phyloP scores from a whole-genome alignment of 2,888 invertebrate species.

The Spodoptera picta region DNA sequence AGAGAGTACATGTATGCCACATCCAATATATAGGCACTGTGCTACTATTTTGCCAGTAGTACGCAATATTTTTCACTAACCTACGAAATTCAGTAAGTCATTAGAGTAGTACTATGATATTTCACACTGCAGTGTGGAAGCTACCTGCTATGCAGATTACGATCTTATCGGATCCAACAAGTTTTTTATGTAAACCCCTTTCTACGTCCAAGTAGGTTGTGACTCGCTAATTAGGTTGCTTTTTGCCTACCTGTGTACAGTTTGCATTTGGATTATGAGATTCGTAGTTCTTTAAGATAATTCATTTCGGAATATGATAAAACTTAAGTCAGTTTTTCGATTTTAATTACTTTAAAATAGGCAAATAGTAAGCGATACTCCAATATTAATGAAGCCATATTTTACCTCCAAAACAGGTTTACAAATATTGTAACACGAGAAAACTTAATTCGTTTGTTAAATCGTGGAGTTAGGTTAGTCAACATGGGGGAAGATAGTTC shows the following conservation, averaged over 20 bases:
- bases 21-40: constrained; percentile 8
- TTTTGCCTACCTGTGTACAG: too few species aligned
- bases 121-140: constrained; percentile 61
- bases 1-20: neutral
- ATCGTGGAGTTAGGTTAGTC: neutral
- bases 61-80: constrained; percentile 64
- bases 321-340: too few species aligned
- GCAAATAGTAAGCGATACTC: too few species aligned
- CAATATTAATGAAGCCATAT: too few species aligned
- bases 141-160: constrained; percentile 58
- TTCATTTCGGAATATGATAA: too few species aligned
- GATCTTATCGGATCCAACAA: neutral
- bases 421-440: too few species aligned
- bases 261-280: too few species aligned
- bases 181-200: neutral
- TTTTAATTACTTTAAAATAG: too few species aligned
- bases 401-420: too few species aligned
- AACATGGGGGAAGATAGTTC: too few species aligned
- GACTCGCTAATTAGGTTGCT: neutral
- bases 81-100: constrained; percentile 55
- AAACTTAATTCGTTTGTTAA: neutral
- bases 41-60: constrained; percentile 57
- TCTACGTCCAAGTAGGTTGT: too few species aligned
- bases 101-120: constrained; percentile 61
- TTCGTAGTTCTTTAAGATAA: too few species aligned